A percentile compares a stretch with the other conserved stretches of the same genome.
Conservation (phyloP, 2,113 vertebrate species). For the Mionectes macconnelli region DNA sequence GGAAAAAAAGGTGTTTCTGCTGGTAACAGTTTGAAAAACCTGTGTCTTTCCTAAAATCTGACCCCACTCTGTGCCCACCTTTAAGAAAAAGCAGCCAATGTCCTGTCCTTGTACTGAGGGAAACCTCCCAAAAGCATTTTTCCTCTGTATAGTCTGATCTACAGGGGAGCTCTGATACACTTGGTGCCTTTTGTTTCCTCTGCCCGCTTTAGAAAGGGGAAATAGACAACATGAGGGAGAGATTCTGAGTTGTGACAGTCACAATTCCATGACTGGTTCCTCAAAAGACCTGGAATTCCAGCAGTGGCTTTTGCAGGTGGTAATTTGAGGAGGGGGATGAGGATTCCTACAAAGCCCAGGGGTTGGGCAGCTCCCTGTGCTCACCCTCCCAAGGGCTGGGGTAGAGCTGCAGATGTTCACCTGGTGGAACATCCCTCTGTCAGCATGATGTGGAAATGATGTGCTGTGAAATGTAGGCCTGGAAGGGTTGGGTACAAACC, state of each 20-base stretch:
- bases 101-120: neutral
- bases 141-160: rapidly evolving
- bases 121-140: neutral
- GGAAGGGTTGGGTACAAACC: neutral
- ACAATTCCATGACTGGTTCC: neutral
- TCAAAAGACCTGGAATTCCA: neutral
- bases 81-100: neutral
- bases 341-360: neutral
- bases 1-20: rapidly evolving
- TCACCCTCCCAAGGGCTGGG: neutral
- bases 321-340: neutral
- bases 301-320: neutral
- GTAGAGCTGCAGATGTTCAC: neutral
- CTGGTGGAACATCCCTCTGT: neutral
- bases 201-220: neutral
- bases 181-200: neutral
- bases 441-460: neutral
- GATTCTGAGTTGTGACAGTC: too few species aligned
- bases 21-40: neutral
- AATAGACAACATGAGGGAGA: neutral
- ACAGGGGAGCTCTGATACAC: neutral
- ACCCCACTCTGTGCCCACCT: neutral
- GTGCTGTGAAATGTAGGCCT: rapidly evolving
- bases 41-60: neutral
- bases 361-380: neutral